Evolutionary conservation across 2,113 vertebrate species (phyloP), one percentile per base, ranked within the genome.

Genomic region (Pluvianellus socialis): DNA sequence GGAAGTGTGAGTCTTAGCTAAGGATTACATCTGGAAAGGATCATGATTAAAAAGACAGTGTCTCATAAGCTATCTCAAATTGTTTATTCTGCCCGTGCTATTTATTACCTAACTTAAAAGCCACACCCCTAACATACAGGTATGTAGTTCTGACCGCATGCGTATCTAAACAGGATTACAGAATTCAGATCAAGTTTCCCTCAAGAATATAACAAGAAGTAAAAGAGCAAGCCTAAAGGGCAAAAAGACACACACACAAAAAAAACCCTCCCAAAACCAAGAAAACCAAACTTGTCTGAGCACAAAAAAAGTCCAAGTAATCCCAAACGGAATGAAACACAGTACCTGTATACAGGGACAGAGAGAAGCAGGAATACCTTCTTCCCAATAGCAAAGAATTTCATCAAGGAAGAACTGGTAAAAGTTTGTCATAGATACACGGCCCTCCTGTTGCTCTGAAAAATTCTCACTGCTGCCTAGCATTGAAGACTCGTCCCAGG

Each of bases 151-250:
- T 86, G 80, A 79, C 62, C 42, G 33, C 59, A 75, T 27, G 30
- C 44, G 90, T 88, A 72, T 21, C 61, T 83, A 96, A 94, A 91
- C 49, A 83, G 68, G 44, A 73, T 90, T 53, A 55, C 0, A 52
- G 80, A 84, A 75, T 72, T 97, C 53, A 96, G 77, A 91, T 45
- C 59, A 32, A 26, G 33, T 65, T 65, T 23, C 27, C 47, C 17
- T 79, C 40, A 58, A 76, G 33, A 63, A 47, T 11, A 47, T 8
- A 63, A 84, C 2, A 66, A 66, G 44, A 35, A 95, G 44, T 83
- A 89, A 96, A 96, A 58, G 62, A 96, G 28, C 12, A 17, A 96
- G 67, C 42, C 55, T 62, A 92, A 96, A 92, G 83, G 35, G 22
- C 16, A 74, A 45, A 92, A 38, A 49, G 40, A 63, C 9, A 83